Conservation (phyloP, 2,888 invertebrate species). For the Drosophila pseudotalamancana region DNA sequence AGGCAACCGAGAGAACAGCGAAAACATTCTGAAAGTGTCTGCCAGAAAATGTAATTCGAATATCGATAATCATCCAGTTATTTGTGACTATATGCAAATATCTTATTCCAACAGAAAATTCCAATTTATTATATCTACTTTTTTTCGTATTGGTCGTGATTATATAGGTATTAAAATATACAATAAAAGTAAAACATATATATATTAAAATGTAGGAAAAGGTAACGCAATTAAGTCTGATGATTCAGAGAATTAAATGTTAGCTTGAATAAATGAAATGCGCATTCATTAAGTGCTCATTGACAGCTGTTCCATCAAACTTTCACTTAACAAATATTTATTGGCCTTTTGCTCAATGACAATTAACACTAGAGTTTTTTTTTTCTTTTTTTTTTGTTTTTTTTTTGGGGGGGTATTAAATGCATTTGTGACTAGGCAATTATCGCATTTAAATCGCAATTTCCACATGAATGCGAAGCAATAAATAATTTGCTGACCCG, state of each 20-base stretch:
- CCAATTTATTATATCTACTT: no score
- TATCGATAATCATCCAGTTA: not conserved
- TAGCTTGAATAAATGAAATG: no score
- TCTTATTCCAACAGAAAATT: no score
- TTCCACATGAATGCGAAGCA: slow-evolving; percentile 32
- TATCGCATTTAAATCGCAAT: slow-evolving; percentile 42
- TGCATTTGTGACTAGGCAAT: slow-evolving; percentile 37
- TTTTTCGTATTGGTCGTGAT: no score
- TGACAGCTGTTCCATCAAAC: not conserved
- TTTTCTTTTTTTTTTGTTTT: no score
- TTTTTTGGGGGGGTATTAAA: no score
- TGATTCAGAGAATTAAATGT: no score
- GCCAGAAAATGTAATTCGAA: not conserved
- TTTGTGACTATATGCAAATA: not conserved
- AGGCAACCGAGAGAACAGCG: not conserved
- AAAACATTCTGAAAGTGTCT: slow-evolving; percentile 1
- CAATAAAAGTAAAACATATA: no score
- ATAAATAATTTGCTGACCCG: slow-evolving; percentile 18
- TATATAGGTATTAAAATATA: no score
- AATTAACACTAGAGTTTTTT: slow-evolving; percentile 2
- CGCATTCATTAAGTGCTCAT: not conserved
- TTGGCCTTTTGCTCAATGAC: slow-evolving; percentile 16
- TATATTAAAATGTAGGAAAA: no score
- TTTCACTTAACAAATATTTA: slow-evolving; percentile 27
- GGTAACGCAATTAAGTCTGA: no score